Conservation (phyloP, 1,140 invertebrate species). For the Lutraria rhynchaena region DNA sequence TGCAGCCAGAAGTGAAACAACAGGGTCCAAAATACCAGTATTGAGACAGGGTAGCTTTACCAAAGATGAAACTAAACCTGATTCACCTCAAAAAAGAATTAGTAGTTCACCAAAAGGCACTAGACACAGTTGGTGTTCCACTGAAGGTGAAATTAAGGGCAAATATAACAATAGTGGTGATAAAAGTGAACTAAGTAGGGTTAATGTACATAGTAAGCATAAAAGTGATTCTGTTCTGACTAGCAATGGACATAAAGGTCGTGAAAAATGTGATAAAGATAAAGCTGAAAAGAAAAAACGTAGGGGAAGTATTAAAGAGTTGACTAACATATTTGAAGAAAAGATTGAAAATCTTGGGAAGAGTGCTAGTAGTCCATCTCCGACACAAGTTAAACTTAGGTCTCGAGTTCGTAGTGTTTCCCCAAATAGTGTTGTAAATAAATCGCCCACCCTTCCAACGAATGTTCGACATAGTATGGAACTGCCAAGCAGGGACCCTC, state of each 20-base stretch:
- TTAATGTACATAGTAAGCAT: neutral
- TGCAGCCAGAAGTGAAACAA: constrained; percentile 24
- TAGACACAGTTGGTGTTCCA: constrained; percentile 19
- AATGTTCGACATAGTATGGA: constrained; percentile 73
- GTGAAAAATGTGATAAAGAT: constrained; percentile 55
- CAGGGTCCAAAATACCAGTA: constrained; percentile 44
- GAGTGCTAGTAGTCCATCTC: constrained; percentile 49
- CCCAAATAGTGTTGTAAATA: constrained; percentile 40
- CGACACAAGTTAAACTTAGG: constrained; percentile 41
- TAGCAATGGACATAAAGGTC: constrained; percentile 25
- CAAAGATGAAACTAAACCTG: constrained; percentile 45
- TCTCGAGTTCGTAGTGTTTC: constrained; percentile 59
- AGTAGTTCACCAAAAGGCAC: constrained; percentile 17
- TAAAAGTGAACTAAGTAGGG: neutral
- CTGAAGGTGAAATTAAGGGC: neutral
- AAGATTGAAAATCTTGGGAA: constrained; percentile 58
- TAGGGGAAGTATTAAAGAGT: constrained; percentile 77
- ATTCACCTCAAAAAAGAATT: constrained; percentile 1
- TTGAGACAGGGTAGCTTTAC: constrained; percentile 39
- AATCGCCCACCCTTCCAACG: constrained; percentile 40
- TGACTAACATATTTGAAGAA: constrained; percentile 75
- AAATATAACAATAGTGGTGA: constrained; percentile 29
- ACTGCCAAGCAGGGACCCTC: constrained; percentile 55
- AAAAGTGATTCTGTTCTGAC: neutral
- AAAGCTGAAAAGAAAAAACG: constrained; percentile 64